These are phyloP conservation scores for Trididemnum clinides DNA, from an alignment of 23 tunicate species.

Conservation along the genomic window DNA sequence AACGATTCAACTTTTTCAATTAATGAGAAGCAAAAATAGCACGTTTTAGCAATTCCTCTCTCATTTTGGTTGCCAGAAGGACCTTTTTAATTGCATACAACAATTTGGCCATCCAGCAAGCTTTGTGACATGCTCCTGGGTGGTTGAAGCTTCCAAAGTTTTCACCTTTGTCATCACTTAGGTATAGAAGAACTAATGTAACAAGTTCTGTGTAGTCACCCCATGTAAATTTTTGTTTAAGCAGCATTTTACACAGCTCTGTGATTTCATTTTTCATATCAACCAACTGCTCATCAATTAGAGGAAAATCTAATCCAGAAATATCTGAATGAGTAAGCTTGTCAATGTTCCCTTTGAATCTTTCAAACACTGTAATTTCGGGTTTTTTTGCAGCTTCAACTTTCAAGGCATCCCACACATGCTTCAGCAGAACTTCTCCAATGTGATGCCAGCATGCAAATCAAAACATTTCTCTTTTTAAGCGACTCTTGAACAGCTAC, in stretches of 20 bases:
- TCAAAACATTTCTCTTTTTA: conserved; percentile 5
- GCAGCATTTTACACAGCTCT: neutral
- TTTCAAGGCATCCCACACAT: conserved; percentile 7
- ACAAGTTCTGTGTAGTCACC: conserved; percentile 17
- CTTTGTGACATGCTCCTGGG: conserved; percentile 11
- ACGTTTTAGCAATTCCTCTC: neutral
- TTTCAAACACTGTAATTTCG: neutral
- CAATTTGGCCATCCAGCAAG: neutral
- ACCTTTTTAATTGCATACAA: conserved; percentile 5
- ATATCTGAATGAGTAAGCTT: too few species aligned
- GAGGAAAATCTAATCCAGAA: too few species aligned
- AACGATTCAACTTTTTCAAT: neutral
- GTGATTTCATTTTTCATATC: neutral
- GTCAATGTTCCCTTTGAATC: neutral
- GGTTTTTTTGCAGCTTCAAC: conserved; percentile 13
- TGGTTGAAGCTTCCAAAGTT: too few species aligned
- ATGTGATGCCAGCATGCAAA: conserved; percentile 2
- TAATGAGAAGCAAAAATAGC: neutral
- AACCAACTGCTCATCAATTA: too few species aligned
- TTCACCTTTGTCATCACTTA: neutral
- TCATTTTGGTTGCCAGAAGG: neutral
- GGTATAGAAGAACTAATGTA: neutral
- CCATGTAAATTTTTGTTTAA: neutral
- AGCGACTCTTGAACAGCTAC: neutral
- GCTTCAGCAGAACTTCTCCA: conserved; percentile 1